phyloP scores from a whole-genome alignment of 1,140 invertebrate species.

The Trichoplusia ni region DNA sequence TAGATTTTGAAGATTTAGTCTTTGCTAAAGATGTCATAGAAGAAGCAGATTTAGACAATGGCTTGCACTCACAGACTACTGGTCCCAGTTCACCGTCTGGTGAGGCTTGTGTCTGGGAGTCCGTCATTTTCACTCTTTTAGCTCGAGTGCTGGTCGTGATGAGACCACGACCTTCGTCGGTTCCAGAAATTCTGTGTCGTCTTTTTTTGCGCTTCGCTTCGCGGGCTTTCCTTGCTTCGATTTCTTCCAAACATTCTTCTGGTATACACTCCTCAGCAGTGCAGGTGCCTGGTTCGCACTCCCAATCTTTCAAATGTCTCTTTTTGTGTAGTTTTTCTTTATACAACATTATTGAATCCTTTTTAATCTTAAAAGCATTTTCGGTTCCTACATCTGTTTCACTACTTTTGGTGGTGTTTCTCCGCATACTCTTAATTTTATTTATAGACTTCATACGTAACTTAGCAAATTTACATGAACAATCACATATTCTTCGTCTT shows the following conservation, averaged over 20 bases:
- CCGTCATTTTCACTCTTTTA: not conserved
- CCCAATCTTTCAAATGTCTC: not conserved
- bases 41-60: not conserved
- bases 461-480: not conserved
- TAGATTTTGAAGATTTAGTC: not conserved
- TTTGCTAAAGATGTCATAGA: not conserved
- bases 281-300: not conserved
- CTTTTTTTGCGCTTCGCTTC: not conserved
- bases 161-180: not conserved
- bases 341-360: slow-evolving; percentile 8
- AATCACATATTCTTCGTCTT: not conserved
- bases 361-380: slow-evolving; percentile 1
- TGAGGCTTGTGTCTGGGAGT: not conserved
- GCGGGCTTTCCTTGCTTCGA: not conserved
- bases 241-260: not conserved
- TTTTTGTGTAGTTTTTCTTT: slow-evolving; percentile 11
- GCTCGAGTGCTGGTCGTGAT: not conserved
- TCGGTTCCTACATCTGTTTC: not conserved
- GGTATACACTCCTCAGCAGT: not conserved
- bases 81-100: not conserved
- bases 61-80: not conserved
- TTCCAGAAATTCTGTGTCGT: not conserved
- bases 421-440: not conserved
- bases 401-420: not conserved
- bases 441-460: not conserved